Evolutionary conservation across 2,888 invertebrate genomes (phyloP).

Genomic region (Halictus ligatus): DNA sequence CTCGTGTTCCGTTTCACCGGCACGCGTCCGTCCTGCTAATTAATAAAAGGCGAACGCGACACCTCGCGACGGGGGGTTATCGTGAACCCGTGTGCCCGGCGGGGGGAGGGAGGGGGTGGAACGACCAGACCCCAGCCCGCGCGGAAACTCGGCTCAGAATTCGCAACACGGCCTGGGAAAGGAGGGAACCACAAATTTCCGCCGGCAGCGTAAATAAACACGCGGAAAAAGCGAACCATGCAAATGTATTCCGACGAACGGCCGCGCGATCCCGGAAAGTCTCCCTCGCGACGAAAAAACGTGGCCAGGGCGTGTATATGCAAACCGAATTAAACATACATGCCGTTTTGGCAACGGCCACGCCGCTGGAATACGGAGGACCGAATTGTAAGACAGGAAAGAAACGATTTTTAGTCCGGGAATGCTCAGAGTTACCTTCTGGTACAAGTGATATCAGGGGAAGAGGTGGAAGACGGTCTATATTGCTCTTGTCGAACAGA

Average conservation of each 20-base stretch:
- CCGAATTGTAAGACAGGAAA: constrained; percentile 7
- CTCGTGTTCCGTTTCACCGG: constrained; percentile 22
- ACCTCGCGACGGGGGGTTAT: constrained; percentile 16
- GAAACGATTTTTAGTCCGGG: not conserved
- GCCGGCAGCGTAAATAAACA: constrained; percentile 67
- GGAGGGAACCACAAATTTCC: constrained; percentile 53
- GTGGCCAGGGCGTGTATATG: constrained; percentile 66
- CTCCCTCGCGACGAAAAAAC: constrained; percentile 61
- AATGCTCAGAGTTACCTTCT: not conserved
- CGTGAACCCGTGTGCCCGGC: not conserved
- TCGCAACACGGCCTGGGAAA: constrained; percentile 10
- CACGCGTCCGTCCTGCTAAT: constrained; percentile 25
- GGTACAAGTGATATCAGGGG: not conserved
- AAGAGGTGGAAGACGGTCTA: not conserved
- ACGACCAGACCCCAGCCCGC: not conserved
- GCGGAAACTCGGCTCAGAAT: constrained; percentile 19
- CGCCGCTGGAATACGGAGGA: not conserved
- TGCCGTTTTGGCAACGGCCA: constrained; percentile 37
- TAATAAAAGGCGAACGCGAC: constrained; percentile 20
- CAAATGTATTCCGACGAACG: constrained; percentile 72
- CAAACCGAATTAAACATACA: constrained; percentile 72
- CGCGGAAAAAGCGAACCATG: constrained; percentile 71
- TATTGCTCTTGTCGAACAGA: not conserved
- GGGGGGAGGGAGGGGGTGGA: not conserved
- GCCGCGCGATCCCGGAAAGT: constrained; percentile 70